phyloP scores from a whole-genome alignment of 2,888 invertebrate species.

The Charanyca ferruginea region DNA sequence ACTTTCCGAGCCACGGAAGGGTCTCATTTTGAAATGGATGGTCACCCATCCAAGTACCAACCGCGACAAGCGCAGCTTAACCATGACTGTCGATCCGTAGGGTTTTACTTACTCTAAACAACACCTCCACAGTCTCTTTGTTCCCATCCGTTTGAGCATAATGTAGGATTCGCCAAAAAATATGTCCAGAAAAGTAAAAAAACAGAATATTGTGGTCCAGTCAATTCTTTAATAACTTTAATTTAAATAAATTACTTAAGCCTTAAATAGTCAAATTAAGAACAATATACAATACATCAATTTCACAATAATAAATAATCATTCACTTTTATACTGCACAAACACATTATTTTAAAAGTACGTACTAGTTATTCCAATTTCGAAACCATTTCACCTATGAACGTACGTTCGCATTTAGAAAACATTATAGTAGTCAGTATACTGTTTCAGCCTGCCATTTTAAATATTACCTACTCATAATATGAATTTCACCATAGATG shows the following conservation, averaged over 20 bases:
- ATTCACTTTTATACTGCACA: slow-evolving; percentile 16
- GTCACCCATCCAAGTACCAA: no score
- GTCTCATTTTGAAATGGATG: no score
- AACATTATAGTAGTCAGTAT: slow-evolving; percentile 8
- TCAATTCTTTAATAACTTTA: slow-evolving; percentile 22
- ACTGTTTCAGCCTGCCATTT: background rate
- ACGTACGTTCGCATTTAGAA: slow-evolving; percentile 57
- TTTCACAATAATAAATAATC: slow-evolving; percentile 35
- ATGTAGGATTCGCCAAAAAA: background rate
- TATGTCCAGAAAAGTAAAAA: background rate
- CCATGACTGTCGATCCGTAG: no score
- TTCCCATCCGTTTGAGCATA: no score
- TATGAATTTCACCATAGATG: no score
- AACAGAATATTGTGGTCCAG: background rate
- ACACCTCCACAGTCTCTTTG: no score
- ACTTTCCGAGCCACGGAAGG: no score
- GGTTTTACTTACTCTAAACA: no score
- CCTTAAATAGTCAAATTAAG: slow-evolving; percentile 14
- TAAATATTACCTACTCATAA: no score
- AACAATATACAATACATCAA: slow-evolving; percentile 16
- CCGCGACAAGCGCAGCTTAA: no score
- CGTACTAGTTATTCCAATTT: background rate
- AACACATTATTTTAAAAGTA: background rate
- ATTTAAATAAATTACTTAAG: slow-evolving; percentile 46
- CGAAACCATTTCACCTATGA: background rate